A percentile compares a stretch with the other conserved stretches of the same genome.
Evolutionary conservation across 2,113 vertebrate genomes (phyloP).

Genomic region (Limanda limanda): DNA sequence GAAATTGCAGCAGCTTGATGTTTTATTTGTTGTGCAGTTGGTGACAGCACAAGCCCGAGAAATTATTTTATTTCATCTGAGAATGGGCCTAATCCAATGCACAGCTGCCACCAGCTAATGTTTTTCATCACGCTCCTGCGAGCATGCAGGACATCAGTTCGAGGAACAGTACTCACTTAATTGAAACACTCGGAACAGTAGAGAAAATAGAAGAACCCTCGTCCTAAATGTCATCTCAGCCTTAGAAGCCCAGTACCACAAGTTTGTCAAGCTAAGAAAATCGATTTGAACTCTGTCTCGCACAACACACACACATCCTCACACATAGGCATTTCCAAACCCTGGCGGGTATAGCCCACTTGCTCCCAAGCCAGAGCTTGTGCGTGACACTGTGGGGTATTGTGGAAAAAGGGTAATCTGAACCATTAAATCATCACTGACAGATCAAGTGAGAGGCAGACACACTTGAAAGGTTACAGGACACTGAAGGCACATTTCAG

Average conservation of each 20-base stretch:
- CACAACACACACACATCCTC: conserved; percentile 4
- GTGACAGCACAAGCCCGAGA: conserved; percentile 54
- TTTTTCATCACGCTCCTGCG: conserved; percentile 49
- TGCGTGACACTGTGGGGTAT: conserved; percentile 37
- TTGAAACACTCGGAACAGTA: conserved; percentile 67
- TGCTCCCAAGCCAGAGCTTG: conserved; percentile 13
- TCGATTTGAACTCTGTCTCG: conserved; percentile 57
- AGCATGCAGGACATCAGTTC: conserved; percentile 52
- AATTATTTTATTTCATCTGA: conserved; percentile 63
- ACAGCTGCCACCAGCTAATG: conserved; percentile 37
- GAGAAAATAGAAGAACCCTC: conserved; percentile 57
- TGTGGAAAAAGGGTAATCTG: conserved; percentile 61
- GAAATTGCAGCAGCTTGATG: conserved; percentile 69
- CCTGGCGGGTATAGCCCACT: not conserved
- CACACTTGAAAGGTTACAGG: conserved; percentile 61
- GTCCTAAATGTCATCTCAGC: conserved; percentile 70
- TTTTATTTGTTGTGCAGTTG: conserved; percentile 63
- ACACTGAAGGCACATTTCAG: conserved; percentile 53
- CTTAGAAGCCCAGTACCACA: conserved; percentile 43
- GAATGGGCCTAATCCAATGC: conserved; percentile 49
- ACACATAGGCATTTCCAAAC: conserved; percentile 23
- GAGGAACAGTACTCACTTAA: conserved; percentile 65
- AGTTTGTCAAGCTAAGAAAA: conserved; percentile 74
- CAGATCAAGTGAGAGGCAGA: conserved; percentile 40
- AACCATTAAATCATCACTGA: conserved; percentile 71